A percentile compares a stretch with the other conserved stretches of the same genome.
Evolutionary conservation across 2,888 invertebrate genomes (phyloP).

Genomic region (Nebria brevicollis): DNA sequence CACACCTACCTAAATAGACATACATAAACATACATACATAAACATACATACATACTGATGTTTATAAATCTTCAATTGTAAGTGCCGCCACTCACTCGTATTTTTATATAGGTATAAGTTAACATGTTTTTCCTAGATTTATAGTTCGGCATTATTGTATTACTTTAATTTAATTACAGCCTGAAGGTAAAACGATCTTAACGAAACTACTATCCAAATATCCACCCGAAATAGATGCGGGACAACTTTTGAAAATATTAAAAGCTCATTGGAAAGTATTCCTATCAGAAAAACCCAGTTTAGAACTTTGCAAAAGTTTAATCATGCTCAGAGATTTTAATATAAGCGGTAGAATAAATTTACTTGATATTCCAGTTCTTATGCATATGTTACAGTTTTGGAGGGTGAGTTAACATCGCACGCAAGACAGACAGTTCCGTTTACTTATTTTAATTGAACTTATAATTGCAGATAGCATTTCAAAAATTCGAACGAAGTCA

Average conservation of each 20-base stretch:
- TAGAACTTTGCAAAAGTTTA: slow-evolving; percentile 74
- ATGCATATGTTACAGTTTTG: slow-evolving; percentile 74
- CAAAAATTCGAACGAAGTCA: slow-evolving; percentile 69
- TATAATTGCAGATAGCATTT: slow-evolving; percentile 66
- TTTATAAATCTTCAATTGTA: too few relatives aligned
- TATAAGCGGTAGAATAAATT: slow-evolving; percentile 71
- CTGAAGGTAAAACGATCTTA: slow-evolving; percentile 65
- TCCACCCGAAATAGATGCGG: slow-evolving; percentile 71
- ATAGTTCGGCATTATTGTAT: too few relatives aligned
- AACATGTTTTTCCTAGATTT: too few relatives aligned
- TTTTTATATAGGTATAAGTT: too few relatives aligned
- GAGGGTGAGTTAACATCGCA: slow-evolving; percentile 64
- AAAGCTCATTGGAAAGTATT: slow-evolving; percentile 69
- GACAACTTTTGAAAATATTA: slow-evolving; percentile 69
- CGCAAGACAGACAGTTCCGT: background rate
- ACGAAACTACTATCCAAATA: slow-evolving; percentile 67
- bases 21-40: too few relatives aligned
- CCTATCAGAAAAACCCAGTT: slow-evolving; percentile 69
- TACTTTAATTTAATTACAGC: slow-evolving; percentile 58
- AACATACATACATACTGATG: too few relatives aligned
- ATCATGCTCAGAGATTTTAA: slow-evolving; percentile 75
- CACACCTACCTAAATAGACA: too few relatives aligned
- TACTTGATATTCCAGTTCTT: slow-evolving; percentile 71
- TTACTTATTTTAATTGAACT: background rate
- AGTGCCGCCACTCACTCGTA: too few relatives aligned